These are phyloP conservation scores for Macrobrachium nipponense DNA, from an alignment of 1,140 invertebrate species.

Conservation along the genomic window DNA sequence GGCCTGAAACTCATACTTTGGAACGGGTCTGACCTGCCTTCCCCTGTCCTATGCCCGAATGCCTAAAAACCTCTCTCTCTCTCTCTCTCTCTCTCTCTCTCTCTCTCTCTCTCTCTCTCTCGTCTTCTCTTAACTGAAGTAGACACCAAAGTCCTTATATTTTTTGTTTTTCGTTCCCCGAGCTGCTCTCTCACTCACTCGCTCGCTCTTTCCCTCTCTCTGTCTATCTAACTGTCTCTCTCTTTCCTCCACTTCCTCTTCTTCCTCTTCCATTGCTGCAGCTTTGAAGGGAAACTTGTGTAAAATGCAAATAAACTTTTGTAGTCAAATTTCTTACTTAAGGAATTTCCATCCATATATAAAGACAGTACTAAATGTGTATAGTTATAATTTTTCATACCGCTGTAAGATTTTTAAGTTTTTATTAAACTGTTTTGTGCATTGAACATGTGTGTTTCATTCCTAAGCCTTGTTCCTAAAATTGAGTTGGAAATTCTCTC, in stretches of 20 bases:
- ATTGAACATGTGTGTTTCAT: slow-evolving; percentile 27
- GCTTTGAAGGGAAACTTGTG: slow-evolving; percentile 11
- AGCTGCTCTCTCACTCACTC: background rate
- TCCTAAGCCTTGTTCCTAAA: background rate
- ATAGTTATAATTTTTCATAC: slow-evolving; percentile 49
- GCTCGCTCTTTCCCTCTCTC: background rate
- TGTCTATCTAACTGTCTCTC: background rate
- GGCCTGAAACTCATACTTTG: background rate
- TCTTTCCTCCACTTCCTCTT: background rate
- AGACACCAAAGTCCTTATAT: background rate
- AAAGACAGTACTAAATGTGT: slow-evolving; percentile 51
- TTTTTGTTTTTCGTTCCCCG: background rate
- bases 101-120: slow-evolving; percentile 3
- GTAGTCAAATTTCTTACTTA: slow-evolving; percentile 42
- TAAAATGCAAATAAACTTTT: slow-evolving; percentile 52
- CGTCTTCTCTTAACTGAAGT: background rate
- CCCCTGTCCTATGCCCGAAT: background rate
- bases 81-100: background rate
- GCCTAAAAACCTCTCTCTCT: background rate
- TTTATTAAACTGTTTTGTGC: slow-evolving; percentile 55
- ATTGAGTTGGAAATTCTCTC: background rate
- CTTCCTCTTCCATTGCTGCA: background rate
- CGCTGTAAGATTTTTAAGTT: slow-evolving; percentile 50
- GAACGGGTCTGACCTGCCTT: background rate
- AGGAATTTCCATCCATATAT: slow-evolving; percentile 52